Base-by-base conservation (phyloP, 2,888 invertebrate species). In the Erynnis tages region DNA sequence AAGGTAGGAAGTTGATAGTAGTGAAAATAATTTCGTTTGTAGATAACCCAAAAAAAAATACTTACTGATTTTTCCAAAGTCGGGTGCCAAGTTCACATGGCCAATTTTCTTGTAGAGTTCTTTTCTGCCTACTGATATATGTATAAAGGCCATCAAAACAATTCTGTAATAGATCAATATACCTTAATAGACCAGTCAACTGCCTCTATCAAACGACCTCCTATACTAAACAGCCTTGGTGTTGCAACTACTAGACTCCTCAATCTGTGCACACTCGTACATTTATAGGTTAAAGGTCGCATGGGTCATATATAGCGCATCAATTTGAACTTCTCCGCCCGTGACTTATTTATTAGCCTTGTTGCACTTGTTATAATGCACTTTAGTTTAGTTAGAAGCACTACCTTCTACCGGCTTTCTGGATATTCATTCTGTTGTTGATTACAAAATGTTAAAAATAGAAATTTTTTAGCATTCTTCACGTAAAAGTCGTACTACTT, bases 221-320 rank as follows among this genome's bases (percentile, higher is more conserved):
- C 57, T 47, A 37, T 19, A 47, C 48, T 38, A 13, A 53, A 56
- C 52, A 58, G 37, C 61, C 62, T 64, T 64, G 60, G 52, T 63
- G 59, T 60, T 52, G 63, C 59, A 64, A 64, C 52, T 43, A 21
- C 27, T n/a, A n/a, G 46, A 34, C 53, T 44, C 53, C 40, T 56
- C 47, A 47, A 54, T 23, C 27, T 17, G 45, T 10, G 13, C 43
- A 16, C 13, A 34, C 17, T 35, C 35, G 23, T 41, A 34, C n/a
- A 32, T 27, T 45, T 44, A 30, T 43, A 43, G 11, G 6, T 13
- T 14, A 32, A 44, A 44, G 44, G 44, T 44, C 44, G 32, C 8
- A 34, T 2, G 13, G 29, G 19, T 11, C 17, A 19, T 19, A 19
- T 27, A 30, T 19, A 30, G 43, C 17, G 16, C 10, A 29, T 30